These are phyloP conservation scores for Andrena flavipes DNA, from an alignment of 2,888 invertebrate species.

Conservation along the genomic window DNA sequence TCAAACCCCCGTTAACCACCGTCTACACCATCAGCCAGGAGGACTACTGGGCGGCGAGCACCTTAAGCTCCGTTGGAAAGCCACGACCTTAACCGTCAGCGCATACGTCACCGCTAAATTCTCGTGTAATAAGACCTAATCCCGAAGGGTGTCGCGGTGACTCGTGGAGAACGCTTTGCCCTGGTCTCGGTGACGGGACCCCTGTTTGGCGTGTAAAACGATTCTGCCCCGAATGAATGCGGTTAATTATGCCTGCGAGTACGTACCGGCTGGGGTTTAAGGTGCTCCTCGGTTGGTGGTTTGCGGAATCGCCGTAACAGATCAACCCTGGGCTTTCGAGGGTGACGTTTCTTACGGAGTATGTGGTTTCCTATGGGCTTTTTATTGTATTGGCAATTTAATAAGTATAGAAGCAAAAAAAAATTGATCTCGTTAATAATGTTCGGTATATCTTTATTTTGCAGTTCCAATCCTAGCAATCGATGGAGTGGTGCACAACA, in stretches of 20 bases:
- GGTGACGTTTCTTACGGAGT: neutral
- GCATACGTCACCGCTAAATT: slow-evolving; percentile 62
- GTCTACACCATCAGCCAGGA: slow-evolving; percentile 44
- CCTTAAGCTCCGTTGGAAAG: slow-evolving; percentile 51
- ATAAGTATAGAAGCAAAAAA: no score
- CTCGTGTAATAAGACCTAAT: slow-evolving; percentile 67
- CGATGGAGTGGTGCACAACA: slow-evolving; percentile 92
- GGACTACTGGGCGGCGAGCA: slow-evolving; percentile 36
- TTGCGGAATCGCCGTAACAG: neutral
- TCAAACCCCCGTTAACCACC: slow-evolving; percentile 71
- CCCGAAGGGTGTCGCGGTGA: slow-evolving; percentile 45
- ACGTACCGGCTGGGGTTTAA: neutral
- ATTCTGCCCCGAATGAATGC: slow-evolving; percentile 29
- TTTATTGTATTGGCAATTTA: no score
- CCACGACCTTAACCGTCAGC: slow-evolving; percentile 60
- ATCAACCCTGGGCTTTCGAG: neutral
- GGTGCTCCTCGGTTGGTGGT: neutral
- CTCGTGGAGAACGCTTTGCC: slow-evolving; percentile 19
- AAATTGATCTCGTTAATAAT: neutral
- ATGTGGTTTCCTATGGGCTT: no score
- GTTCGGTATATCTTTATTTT: slow-evolving; percentile 75
- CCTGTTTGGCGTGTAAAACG: slow-evolving; percentile 17
- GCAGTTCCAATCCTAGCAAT: slow-evolving; percentile 93
- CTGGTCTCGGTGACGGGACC: neutral
- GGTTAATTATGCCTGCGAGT: slow-evolving; percentile 44